A percentile compares a stretch with the other conserved stretches of the same genome.
Evolutionary conservation across 2,113 vertebrate genomes (phyloP).

Genomic region (Motacilla alba): DNA sequence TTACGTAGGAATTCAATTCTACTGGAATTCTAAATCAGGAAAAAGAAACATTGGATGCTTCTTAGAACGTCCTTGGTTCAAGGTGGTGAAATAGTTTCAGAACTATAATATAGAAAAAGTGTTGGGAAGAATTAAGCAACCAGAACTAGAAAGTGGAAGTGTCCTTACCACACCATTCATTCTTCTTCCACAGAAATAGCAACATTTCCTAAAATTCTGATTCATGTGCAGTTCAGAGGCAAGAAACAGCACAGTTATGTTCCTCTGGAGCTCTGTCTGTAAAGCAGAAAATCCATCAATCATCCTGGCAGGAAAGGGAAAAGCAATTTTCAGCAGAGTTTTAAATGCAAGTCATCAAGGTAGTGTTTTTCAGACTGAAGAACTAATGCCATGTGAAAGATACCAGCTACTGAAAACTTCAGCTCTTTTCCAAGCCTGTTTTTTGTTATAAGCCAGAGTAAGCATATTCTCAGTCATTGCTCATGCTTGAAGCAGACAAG

Average conservation of each 20-base stretch:
- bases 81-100: background rate
- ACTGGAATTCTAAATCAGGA: background rate
- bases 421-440: background rate
- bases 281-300: background rate
- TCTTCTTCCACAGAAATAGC: background rate
- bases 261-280: background rate
- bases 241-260: background rate
- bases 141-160: slow-evolving; percentile 1
- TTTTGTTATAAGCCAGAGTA: background rate
- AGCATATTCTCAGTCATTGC: background rate
- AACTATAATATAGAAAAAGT: background rate
- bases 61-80: background rate
- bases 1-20: background rate
- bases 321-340: background rate
- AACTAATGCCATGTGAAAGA: background rate
- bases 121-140: background rate
- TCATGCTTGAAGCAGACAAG: background rate
- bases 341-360: background rate
- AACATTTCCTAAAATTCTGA: background rate
- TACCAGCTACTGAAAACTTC: background rate
- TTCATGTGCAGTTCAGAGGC: background rate
- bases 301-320: background rate
- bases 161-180: background rate
- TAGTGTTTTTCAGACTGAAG: background rate
- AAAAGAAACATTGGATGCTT: background rate